A percentile compares a stretch with the other conserved stretches of the same genome.
These are phyloP conservation scores for Tetraneura akinire DNA, from an alignment of 1,140 invertebrate species.

Conservation along the genomic window DNA sequence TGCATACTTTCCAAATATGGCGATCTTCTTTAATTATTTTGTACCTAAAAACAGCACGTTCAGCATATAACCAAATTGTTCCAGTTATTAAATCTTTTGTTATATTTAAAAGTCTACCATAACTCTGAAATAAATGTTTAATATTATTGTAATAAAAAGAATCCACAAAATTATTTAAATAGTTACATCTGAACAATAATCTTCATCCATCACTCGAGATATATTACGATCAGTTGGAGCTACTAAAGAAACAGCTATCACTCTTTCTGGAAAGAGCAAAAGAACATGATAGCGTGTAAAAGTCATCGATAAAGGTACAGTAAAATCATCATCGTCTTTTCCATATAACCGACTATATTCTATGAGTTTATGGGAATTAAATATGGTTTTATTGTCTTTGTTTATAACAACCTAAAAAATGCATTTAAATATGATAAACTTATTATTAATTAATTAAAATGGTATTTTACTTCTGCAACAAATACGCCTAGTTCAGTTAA, in stretches of 20 bases:
- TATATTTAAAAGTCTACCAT: constrained; percentile 80
- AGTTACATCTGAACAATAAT: constrained; percentile 38
- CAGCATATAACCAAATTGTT: constrained; percentile 83
- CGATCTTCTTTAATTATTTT: constrained; percentile 77
- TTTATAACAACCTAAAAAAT: constrained; percentile 57
- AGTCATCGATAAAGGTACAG: constrained; percentile 67
- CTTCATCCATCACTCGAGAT: constrained; percentile 41
- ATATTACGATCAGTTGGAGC: neutral
- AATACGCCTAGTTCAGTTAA: constrained; percentile 75
- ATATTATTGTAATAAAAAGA: neutral
- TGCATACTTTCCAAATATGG: constrained; percentile 75
- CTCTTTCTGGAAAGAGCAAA: constrained; percentile 78
- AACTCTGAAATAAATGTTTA: constrained; percentile 62
- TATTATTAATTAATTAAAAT: neutral
- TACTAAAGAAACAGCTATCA: constrained; percentile 75
- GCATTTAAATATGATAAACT: constrained; percentile 25
- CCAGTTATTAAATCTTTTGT: constrained; percentile 78
- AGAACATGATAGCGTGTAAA: constrained; percentile 90
- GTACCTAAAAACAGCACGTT: constrained; percentile 82
- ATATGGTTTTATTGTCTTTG: constrained; percentile 59
- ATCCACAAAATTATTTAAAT: neutral
- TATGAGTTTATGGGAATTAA: constrained; percentile 25
- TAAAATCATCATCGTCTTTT: constrained; percentile 44
- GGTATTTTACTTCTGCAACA: constrained; percentile 65
- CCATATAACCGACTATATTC: constrained; percentile 29